These are phyloP conservation scores for Egretta garzetta DNA, from an alignment of 2,113 vertebrate species.

Conservation along the genomic window DNA sequence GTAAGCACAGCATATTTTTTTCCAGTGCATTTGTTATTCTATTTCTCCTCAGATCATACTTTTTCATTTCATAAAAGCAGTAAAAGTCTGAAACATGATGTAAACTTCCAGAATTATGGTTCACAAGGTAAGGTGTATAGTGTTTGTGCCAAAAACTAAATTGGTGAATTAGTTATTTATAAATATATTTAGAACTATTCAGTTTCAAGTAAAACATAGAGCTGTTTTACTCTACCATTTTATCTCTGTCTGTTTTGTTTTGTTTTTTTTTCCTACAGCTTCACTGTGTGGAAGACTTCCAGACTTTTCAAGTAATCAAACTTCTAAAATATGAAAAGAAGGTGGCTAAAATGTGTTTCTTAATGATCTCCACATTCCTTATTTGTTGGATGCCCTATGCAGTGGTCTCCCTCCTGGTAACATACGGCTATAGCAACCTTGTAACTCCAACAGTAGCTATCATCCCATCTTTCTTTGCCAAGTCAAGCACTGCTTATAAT, in stretches of 20 bases:
- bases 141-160: neutral
- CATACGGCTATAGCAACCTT: slow-evolving; percentile 81
- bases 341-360: slow-evolving; percentile 88
- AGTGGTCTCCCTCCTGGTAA: slow-evolving; percentile 85
- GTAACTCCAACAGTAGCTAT: slow-evolving; percentile 87
- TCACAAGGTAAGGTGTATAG: neutral
- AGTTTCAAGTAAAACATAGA: neutral
- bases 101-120: neutral
- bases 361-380: slow-evolving; percentile 89
- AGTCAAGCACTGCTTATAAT: slow-evolving; percentile 90
- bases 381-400: slow-evolving; percentile 91
- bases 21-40: neutral
- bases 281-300: slow-evolving; percentile 87
- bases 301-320: slow-evolving; percentile 88
- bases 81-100: neutral
- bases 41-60: neutral
- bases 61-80: neutral
- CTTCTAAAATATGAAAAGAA: slow-evolving; percentile 91
- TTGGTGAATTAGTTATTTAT: neutral
- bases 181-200: neutral
- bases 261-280: slow-evolving; percentile 73
- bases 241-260: neutral
- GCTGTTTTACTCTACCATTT: neutral
- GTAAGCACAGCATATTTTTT: neutral
- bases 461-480: slow-evolving; percentile 89